Conservation (phyloP, 2,113 vertebrate genomes). For the Ceuthmochares aereus region DNA sequence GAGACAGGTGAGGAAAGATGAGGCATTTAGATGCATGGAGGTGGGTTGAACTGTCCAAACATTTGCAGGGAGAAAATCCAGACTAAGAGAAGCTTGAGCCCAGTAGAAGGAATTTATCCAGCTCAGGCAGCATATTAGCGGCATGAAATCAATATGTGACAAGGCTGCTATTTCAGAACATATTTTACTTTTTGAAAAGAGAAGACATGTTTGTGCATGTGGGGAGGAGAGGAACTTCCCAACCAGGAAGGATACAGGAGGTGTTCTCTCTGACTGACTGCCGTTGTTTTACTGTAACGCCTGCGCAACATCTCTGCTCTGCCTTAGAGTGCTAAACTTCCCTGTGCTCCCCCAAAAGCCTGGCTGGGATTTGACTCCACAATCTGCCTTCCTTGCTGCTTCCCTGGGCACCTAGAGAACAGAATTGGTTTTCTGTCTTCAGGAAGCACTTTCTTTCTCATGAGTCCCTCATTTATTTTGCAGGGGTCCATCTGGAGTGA, state of each 20-base stretch:
- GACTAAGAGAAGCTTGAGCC: neutral
- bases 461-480: neutral
- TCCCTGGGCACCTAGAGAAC: neutral
- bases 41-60: neutral
- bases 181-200: neutral
- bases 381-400: neutral
- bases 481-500: conserved; percentile 93
- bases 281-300: no score
- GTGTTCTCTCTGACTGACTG: no score
- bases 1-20: neutral
- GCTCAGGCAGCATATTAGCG: neutral
- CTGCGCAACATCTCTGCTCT: neutral
- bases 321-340: neutral
- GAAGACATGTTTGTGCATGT: neutral
- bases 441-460: accelerated
- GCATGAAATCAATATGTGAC: neutral
- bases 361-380: neutral
- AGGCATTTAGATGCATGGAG: neutral
- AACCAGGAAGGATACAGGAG: no score
- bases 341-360: neutral
- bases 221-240: neutral
- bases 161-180: neutral
- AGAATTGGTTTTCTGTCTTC: accelerated
- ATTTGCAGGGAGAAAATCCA: neutral
- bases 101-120: neutral